Conservation (phyloP, 2,113 vertebrate species). For the Limanda limanda region DNA sequence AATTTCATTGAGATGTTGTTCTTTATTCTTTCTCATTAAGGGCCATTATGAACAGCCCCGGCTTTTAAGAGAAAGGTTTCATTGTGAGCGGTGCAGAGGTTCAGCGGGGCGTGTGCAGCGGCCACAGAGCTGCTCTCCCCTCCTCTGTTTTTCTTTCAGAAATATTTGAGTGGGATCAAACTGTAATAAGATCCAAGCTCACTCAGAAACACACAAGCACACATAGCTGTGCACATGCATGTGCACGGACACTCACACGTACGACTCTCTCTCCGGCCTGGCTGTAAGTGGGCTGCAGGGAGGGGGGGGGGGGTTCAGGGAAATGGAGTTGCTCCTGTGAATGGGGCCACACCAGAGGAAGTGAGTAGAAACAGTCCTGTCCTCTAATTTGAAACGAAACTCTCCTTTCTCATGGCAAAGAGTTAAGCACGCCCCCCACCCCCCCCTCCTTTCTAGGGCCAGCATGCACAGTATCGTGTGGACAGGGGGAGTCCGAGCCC, state of each 20-base stretch:
- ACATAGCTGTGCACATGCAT: slow-evolving; percentile 55
- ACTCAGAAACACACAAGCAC: slow-evolving; percentile 72
- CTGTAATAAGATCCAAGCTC: slow-evolving; percentile 85
- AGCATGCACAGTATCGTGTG: slow-evolving; percentile 53
- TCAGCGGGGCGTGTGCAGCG: slow-evolving; percentile 2
- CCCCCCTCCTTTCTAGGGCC: slow-evolving; percentile 50
- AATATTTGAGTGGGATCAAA: slow-evolving; percentile 89
- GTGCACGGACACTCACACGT: slow-evolving; percentile 51
- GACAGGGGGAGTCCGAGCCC: slow-evolving; percentile 47
- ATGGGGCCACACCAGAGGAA: slow-evolving; percentile 79
- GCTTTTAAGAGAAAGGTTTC: slow-evolving; percentile 80
- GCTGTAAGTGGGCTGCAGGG: slow-evolving; percentile 65
- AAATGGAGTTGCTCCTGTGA: slow-evolving; percentile 71
- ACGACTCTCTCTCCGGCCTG: slow-evolving; percentile 65
- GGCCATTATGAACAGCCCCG: slow-evolving; percentile 64
- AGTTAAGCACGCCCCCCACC: slow-evolving; percentile 60
- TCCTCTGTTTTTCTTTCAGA: slow-evolving; percentile 85
- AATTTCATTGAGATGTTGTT: slow-evolving; percentile 74
- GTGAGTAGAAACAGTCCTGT: slow-evolving; percentile 70
- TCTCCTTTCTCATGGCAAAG: slow-evolving; percentile 70
- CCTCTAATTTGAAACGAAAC: slow-evolving; percentile 80
- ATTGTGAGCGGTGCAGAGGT: slow-evolving; percentile 78
- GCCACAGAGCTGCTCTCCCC: slow-evolving; percentile 59
- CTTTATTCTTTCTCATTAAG: slow-evolving; percentile 78
- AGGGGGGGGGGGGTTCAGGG: slow-evolving; percentile 69